Conservation (phyloP, 2,797 vertebrate genomes). For the Lutjanus argentimaculatus region DNA sequence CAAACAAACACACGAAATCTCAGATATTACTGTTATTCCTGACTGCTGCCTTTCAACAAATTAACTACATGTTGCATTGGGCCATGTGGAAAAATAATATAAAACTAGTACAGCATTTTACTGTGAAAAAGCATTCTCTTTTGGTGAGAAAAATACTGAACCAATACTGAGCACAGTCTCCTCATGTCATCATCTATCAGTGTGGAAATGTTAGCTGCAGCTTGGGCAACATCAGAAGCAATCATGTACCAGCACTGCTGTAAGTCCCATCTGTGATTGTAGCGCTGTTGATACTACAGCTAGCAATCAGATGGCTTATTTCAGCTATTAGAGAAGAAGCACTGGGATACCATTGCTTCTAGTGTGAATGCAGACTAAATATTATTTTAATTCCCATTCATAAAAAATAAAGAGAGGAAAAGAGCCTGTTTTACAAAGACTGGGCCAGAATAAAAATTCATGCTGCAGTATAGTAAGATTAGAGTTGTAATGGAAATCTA, state of each 20-base stretch:
- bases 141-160: conserved; percentile 43
- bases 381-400: conserved; percentile 43
- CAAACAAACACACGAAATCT: conserved; percentile 36
- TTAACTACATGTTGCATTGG: conserved; percentile 31
- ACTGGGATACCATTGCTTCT: conserved; percentile 16
- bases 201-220: conserved; percentile 62
- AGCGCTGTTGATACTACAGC: conserved; percentile 56
- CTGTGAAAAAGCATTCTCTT: conserved; percentile 31
- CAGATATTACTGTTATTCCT: conserved; percentile 39
- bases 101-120: conserved; percentile 11
- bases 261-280: conserved; percentile 74
- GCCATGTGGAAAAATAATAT: conserved; percentile 20
- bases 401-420: conserved; percentile 30
- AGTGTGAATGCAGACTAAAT: conserved; percentile 23
- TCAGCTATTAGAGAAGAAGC: conserved; percentile 46
- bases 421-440: conserved; percentile 29
- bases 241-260: conserved; percentile 60
- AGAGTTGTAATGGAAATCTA: conserved; percentile 32
- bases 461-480: conserved; percentile 20
- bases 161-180: conserved; percentile 40
- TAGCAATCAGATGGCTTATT: conserved; percentile 68
- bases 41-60: conserved; percentile 33
- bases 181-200: conserved; percentile 60
- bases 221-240: conserved; percentile 69
- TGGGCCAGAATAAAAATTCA: conserved; percentile 16